phyloP scores from a whole-genome alignment of 2,888 invertebrate species.

The Nymphalis polychloros region DNA sequence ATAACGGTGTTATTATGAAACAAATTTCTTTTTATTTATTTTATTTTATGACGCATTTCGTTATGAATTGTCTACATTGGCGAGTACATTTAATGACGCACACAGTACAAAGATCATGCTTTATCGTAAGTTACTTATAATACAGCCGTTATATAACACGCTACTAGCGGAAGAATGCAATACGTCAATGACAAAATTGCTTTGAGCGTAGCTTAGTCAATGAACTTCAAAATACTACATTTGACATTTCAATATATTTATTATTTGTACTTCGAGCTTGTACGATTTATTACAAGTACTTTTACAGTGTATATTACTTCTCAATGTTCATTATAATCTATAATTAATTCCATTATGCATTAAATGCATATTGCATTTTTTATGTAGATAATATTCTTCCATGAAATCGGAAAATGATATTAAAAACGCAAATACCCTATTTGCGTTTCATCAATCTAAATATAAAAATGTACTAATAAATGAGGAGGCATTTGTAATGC shows the following conservation, averaged over 20 bases:
- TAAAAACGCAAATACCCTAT: no score
- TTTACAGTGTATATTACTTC: neutral
- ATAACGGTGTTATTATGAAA: conserved; percentile 31
- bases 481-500: no score
- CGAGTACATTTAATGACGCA: conserved; percentile 28
- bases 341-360: no score
- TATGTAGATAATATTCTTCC: no score
- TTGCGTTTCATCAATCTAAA: no score
- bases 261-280: neutral
- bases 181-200: conserved; percentile 22
- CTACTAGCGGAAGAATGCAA: conserved; percentile 18
- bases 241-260: neutral
- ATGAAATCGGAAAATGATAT: no score
- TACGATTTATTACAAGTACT: neutral
- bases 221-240: conserved; percentile 13
- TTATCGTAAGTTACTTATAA: conserved; percentile 30
- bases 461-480: no score
- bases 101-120: conserved; percentile 28
- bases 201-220: conserved; percentile 8
- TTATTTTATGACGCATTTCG: conserved; percentile 32
- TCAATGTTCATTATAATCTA: no score
- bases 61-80: conserved; percentile 26
- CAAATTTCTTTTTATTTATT: conserved; percentile 32
- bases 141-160: conserved; percentile 26
- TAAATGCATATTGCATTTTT: no score